Percentiles rank a stretch among this genome's conserved stretches.
phyloP scores from a whole-genome alignment of 2,797 vertebrate genomes.

The Borostomias antarcticus region DNA sequence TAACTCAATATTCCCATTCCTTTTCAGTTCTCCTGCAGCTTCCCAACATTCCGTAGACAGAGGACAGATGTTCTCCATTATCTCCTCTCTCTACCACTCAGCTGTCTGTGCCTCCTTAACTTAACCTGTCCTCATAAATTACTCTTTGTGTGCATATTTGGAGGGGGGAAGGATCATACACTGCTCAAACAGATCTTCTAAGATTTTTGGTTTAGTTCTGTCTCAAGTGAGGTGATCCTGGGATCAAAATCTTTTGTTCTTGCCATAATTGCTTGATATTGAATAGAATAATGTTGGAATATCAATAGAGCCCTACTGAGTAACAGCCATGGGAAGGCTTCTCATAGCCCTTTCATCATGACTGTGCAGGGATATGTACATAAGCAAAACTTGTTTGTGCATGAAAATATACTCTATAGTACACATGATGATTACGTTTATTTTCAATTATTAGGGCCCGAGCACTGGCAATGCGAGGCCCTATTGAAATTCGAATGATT shows the following conservation, averaged over 20 bases:
- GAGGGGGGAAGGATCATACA: conserved; percentile 19
- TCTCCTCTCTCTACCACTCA: conserved; percentile 40
- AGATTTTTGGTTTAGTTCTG: background rate
- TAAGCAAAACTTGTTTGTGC: too few relatives aligned
- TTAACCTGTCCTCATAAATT: conserved; percentile 33
- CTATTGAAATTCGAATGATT: too few relatives aligned
- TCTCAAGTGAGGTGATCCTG: too few relatives aligned
- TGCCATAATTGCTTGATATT: background rate
- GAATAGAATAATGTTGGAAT: background rate
- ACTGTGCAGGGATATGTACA: too few relatives aligned
- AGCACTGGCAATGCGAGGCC: too few relatives aligned
- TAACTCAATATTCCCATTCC: conserved; percentile 65
- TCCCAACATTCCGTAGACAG: conserved; percentile 68
- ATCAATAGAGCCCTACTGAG: too few relatives aligned
- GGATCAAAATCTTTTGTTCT: too few relatives aligned
- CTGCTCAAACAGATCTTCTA: background rate
- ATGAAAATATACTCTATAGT: too few relatives aligned
- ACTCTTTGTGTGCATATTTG: conserved; percentile 18
- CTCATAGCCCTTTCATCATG: too few relatives aligned
- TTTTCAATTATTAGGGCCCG: too few relatives aligned
- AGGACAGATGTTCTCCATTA: conserved; percentile 69
- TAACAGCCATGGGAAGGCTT: too few relatives aligned
- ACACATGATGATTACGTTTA: too few relatives aligned
- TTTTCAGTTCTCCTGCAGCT: conserved; percentile 60
- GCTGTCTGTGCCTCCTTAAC: conserved; percentile 36